phyloP scores from a whole-genome alignment of 1,140 invertebrate species.

The Drosophila tristis region DNA sequence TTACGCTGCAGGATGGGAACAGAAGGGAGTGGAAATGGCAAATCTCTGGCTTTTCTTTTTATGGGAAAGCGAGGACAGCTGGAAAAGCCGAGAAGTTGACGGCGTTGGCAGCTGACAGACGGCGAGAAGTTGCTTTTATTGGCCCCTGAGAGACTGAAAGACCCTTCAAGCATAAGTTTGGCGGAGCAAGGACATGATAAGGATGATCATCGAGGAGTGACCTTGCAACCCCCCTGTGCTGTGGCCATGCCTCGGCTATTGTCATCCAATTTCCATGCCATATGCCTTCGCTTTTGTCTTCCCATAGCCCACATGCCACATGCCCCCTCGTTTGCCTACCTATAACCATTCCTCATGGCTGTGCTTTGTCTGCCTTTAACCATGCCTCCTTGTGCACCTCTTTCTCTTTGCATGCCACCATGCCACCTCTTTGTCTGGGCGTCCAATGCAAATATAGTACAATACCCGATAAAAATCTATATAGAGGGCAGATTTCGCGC shows the following conservation, averaged over 20 bases:
- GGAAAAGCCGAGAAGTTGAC: slow-evolving; percentile 21
- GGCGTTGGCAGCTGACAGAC: slow-evolving; percentile 32
- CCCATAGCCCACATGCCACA: too few species aligned
- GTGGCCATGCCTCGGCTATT: too few species aligned
- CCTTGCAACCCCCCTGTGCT: background rate
- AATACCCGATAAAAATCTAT: slow-evolving; percentile 44
- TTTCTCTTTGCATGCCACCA: background rate
- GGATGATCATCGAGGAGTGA: slow-evolving; percentile 13
- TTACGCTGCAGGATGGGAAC: slow-evolving; percentile 6
- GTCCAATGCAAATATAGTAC: slow-evolving; percentile 22
- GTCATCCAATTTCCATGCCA: too few species aligned
- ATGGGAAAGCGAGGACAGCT: slow-evolving; percentile 10
- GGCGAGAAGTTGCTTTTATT: slow-evolving; percentile 56
- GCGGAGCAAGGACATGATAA: slow-evolving; percentile 27
- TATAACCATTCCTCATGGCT: background rate
- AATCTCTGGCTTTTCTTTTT: slow-evolving; percentile 16
- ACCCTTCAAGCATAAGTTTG: slow-evolving; percentile 53
- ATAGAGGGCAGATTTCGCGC: slow-evolving; percentile 48
- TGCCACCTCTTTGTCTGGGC: slow-evolving; percentile 3
- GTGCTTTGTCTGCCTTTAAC: too few species aligned
- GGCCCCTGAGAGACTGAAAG: slow-evolving; percentile 20
- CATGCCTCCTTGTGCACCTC: slow-evolving; percentile 7
- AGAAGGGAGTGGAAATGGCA: background rate
- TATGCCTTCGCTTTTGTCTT: too few species aligned
- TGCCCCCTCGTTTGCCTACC: background rate